Evolutionary conservation across 2,797 vertebrate species (phyloP), one percentile per base, ranked within the genome.

Genomic region (Hippocampus kuda): DNA sequence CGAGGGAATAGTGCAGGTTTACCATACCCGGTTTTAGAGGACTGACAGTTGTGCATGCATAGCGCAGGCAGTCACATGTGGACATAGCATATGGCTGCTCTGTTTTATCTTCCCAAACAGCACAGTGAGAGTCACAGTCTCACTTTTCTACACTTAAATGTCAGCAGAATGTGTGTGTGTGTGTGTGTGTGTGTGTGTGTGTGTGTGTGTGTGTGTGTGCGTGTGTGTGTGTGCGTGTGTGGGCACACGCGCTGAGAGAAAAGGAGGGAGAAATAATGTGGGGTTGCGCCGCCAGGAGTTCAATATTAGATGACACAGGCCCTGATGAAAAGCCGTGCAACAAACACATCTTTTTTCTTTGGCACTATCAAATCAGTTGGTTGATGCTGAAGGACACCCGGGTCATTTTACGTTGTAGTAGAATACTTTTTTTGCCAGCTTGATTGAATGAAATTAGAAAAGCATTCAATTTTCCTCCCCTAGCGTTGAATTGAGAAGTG

Each of bases 41-140:
- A 20, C 6, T 22, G 49, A 51, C 49, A 51, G 20, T 9, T 42
- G 34, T 66, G 81, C 70, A 82, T 72, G 81, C 70, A 83, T 72
- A 79, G 70, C 74, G 70, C 69, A 77, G 64, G 61, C 78, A 82
- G 71, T 75, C 66, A 60, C 69, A 68, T 67, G 54, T 72, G 68
- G 27, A 34, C 42, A 41, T 66, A 77, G 69, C 70, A 72, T 61
- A 72, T 72, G 79, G 49, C 18, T 22, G 49, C 49, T 22, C 49
- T 51, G 16, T 51, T 51, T 51, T 20, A 51, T 22, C 49, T 22
- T 51, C 49, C 20, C 49, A 51, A 20, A 51, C 49, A 22, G 49
- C 20, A 51, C 49, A 51, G 16, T 22, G 49, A n/a, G 70, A 30
- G 56, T 27, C 26, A 9, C 7, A 8, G 7, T 18, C 30, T 61